Conservation (phyloP, 2,888 invertebrate species). For the Melanchra persicariae region DNA sequence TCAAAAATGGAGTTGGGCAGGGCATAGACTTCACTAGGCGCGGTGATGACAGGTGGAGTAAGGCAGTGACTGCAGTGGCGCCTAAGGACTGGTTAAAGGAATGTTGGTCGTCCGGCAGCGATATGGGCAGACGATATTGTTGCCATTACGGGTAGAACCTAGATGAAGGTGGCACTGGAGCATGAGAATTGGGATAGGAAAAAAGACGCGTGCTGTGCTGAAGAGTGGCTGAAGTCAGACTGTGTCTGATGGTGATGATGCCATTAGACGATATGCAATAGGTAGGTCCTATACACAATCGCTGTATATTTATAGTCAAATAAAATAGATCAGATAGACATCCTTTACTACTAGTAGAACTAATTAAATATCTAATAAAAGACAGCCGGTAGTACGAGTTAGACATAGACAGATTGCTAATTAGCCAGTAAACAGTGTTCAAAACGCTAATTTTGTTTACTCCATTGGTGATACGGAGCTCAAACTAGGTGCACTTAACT, state of each 20-base stretch:
- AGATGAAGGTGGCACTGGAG: not conserved
- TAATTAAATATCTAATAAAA: slow-evolving; percentile 31
- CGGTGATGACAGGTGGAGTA: not conserved
- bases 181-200: not conserved
- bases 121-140: not conserved
- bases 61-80: no score
- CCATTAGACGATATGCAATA: no score
- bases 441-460: slow-evolving; percentile 76
- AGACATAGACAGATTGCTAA: slow-evolving; percentile 65
- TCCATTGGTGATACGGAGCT: slow-evolving; percentile 67
- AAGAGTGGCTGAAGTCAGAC: no score
- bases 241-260: no score
- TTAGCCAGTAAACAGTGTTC: slow-evolving; percentile 65
- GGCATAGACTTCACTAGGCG: not conserved
- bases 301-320: slow-evolving; percentile 1
- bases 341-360: slow-evolving; percentile 12
- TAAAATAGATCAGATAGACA: slow-evolving; percentile 16
- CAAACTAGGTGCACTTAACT: slow-evolving; percentile 79
- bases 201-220: no score
- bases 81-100: not conserved
- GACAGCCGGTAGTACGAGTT: slow-evolving; percentile 24
- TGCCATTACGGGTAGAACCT: not conserved
- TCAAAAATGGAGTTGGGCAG: not conserved
- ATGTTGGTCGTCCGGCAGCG: not conserved
- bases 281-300: not conserved